Evolutionary conservation across 92 coral and sea anemone species (phyloP).

Genomic region (Anthopleura xanthogrammica): DNA sequence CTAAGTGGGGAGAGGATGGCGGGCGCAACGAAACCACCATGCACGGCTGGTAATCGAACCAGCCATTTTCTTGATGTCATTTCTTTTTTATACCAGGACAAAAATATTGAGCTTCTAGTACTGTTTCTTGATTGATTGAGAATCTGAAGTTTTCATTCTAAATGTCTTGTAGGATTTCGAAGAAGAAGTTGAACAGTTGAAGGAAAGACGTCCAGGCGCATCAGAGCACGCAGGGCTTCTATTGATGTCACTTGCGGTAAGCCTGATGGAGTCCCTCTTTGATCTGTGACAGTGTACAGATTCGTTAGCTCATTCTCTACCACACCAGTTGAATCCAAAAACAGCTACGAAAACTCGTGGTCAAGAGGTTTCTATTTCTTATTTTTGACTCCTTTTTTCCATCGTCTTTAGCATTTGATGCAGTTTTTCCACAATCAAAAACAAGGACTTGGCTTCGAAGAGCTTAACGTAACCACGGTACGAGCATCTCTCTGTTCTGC

Average conservation of each 20-base stretch:
- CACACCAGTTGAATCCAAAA: too few species aligned
- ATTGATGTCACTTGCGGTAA: constrained; percentile 55
- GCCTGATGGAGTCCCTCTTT: neutral
- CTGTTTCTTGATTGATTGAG: too few species aligned
- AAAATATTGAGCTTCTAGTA: too few species aligned
- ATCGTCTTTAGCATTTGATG: constrained; percentile 54
- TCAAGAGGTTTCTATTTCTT: neutral
- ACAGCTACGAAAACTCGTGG: too few species aligned
- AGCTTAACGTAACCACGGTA: constrained; percentile 49
- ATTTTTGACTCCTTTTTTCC: neutral
- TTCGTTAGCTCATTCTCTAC: too few species aligned
- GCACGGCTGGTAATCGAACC: too few species aligned
- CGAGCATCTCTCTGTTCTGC: neutral
- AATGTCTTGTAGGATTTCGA: constrained; percentile 50
- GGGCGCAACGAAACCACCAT: too few species aligned
- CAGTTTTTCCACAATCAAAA: constrained; percentile 68
- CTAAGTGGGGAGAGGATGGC: too few species aligned
- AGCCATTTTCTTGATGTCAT: neutral
- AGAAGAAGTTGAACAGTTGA: constrained; percentile 55
- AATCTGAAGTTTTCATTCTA: neutral
- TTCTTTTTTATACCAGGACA: neutral
- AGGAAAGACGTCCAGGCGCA: constrained; percentile 48
- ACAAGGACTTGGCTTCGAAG: constrained; percentile 48
- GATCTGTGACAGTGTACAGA: too few species aligned
- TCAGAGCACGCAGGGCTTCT: constrained; percentile 63